phyloP scores from a whole-genome alignment of 2,797 vertebrate species.

The Nyctalus aviator region DNA sequence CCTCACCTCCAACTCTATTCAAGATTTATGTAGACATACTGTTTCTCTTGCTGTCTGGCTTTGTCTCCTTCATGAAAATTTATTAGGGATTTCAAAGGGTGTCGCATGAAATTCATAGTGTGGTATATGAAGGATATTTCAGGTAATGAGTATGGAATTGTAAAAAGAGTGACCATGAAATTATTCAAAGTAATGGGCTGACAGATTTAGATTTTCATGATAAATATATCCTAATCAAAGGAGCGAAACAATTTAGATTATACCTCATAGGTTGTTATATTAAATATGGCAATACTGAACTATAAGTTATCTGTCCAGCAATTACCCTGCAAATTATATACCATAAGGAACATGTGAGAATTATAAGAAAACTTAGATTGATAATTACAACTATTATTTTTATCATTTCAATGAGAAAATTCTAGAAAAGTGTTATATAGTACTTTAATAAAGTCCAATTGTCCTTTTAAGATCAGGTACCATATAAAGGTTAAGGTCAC shows the following conservation, averaged over 20 bases:
- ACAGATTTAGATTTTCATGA: slow-evolving; percentile 20
- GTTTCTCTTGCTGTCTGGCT: slow-evolving; percentile 29
- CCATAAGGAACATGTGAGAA: neutral
- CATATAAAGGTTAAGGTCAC: neutral
- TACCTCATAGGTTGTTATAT: neutral
- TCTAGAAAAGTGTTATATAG: neutral
- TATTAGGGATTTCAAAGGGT: slow-evolving; percentile 51
- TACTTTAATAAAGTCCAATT: neutral
- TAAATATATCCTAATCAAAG: slow-evolving; percentile 52
- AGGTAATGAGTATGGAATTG: neutral
- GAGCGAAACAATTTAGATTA: neutral
- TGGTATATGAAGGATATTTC: neutral
- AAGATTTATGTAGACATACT: slow-evolving; percentile 3
- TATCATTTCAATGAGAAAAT: slow-evolving; percentile 29
- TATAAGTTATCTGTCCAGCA: neutral
- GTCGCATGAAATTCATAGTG: slow-evolving; percentile 53
- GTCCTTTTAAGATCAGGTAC: neutral
- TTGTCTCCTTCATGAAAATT: slow-evolving; percentile 59
- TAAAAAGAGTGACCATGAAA: slow-evolving; percentile 8
- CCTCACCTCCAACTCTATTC: neutral
- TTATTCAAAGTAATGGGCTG: neutral
- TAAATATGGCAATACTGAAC: neutral
- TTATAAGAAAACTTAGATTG: neutral
- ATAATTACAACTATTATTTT: slow-evolving; percentile 21
- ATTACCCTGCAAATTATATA: neutral